Evolutionary conservation across 2,888 invertebrate species (phyloP), one percentile per base, ranked within the genome.

Genomic region (Platynereis dumerilii): DNA sequence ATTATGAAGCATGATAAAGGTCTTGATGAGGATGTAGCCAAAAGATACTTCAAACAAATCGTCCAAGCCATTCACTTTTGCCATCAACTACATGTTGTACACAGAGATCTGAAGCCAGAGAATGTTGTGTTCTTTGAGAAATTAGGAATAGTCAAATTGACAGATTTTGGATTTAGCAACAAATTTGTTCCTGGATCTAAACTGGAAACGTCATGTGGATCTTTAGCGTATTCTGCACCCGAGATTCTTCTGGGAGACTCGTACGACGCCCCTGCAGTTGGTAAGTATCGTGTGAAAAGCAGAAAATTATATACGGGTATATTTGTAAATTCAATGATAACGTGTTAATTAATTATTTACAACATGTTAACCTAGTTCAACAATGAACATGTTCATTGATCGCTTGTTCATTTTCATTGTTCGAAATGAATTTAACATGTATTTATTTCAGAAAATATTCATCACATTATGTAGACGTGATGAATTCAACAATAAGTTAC

Each of bases 51-150:
- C 86, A 90, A 92, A 71, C 88, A 99, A 88, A 98, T 99, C 81
- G 94, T 99, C 69, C 91, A 94, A 78, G 98, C 98, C 75, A 98
- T 99, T 83, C 93, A 95, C 72, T 88, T 97, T 85, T 99, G 99
- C 87, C 99, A 99, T 87, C 91, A 94, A 86, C 88, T 92, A 71
- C 91, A 92, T 83, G 92, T 92, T 28, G 89, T 92, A 20, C 92
- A 92, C 80, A 89, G 99, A 73, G 99, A 99, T 87, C 88, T 99
- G 73, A 99, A 99, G 86, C 99, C 98, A 17, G 99, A 99, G 86
- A 99, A 99, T 87, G 98, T 99, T 67, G 96, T 99, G 58, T 98
- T 98, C 87, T 99, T 99, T 85, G 95, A 97, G 86, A 94, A 96
- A 86, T 87, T 94, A 60, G 96, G 96, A 65, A 90, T 95, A 83